Conservation (phyloP, 1,140 invertebrate genomes). For the Drosophila nebulosa region DNA sequence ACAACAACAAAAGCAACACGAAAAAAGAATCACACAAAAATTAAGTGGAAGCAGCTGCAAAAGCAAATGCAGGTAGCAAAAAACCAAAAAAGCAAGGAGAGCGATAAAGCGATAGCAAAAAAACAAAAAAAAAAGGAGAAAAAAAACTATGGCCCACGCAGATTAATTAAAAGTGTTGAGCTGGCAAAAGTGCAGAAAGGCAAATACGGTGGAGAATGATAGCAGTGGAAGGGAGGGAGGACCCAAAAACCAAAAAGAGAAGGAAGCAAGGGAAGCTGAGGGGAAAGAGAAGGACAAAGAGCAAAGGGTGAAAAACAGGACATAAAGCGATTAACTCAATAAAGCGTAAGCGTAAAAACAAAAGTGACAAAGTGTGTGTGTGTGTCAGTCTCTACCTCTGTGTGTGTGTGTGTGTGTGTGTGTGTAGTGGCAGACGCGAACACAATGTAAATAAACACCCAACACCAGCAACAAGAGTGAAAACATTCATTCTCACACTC, state of each 20-base stretch:
- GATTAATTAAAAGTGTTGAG: constrained; percentile 70
- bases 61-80: constrained; percentile 38
- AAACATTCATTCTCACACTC: constrained; percentile 9
- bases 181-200: constrained; percentile 67
- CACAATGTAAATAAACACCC: constrained; percentile 56
- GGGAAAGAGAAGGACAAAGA: neutral
- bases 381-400: neutral
- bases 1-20: neutral
- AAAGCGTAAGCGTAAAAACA: constrained; percentile 68
- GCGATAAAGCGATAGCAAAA: neutral
- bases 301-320: constrained; percentile 21
- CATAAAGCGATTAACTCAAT: constrained; percentile 72
- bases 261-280: neutral
- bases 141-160: constrained; percentile 36
- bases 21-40: constrained; percentile 6
- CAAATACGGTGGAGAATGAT: constrained; percentile 31
- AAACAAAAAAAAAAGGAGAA: neutral
- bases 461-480: constrained; percentile 25
- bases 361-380: constrained; percentile 61
- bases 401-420: constrained; percentile 28
- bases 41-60: constrained; percentile 30
- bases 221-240: too few species aligned
- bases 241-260: neutral
- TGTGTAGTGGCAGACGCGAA: constrained; percentile 33
- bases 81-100: neutral